These are phyloP conservation scores for Labroides dimidiatus DNA, from an alignment of 2,797 vertebrate genomes.

Conservation along the genomic window DNA sequence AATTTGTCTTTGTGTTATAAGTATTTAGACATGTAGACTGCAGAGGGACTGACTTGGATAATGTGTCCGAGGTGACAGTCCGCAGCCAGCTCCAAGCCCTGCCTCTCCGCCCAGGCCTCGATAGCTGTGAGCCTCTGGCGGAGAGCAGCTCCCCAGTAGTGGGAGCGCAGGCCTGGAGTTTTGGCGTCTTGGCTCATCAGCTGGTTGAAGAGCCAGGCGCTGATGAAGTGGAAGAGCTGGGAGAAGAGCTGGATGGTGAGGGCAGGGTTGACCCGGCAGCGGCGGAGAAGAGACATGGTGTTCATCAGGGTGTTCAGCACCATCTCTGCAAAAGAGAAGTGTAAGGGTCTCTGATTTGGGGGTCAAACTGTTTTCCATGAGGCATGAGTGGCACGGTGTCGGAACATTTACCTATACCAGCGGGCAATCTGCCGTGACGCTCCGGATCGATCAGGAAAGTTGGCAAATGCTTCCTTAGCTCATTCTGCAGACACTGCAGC, in stretches of 20 bases:
- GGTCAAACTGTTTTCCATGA: neutral
- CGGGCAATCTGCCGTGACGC: constrained; percentile 88
- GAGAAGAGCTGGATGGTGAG: constrained; percentile 97
- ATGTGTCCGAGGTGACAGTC: constrained; percentile 95
- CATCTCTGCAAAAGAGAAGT: constrained; percentile 79
- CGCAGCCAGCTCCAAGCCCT: constrained; percentile 94
- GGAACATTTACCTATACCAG: constrained; percentile 87
- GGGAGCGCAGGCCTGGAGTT: constrained; percentile 86
- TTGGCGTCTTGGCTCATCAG: constrained; percentile 85
- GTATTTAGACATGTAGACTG: neutral
- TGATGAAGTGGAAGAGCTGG: constrained; percentile 96
- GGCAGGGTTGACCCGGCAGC: constrained; percentile 92
- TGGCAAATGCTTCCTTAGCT: constrained; percentile 91
- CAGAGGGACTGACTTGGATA: constrained; percentile 84
- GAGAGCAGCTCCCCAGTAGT: constrained; percentile 94
- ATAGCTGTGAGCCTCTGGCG: constrained; percentile 90
- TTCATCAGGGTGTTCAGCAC: constrained; percentile 92
- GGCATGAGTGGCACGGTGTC: neutral
- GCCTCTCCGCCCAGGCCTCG: constrained; percentile 96
- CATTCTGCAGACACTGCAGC: constrained; percentile 90
- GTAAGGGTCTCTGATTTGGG: neutral
- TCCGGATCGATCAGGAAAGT: constrained; percentile 93
- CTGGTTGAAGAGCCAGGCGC: constrained; percentile 95
- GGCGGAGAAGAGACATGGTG: constrained; percentile 91
- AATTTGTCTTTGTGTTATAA: neutral